These are phyloP conservation scores for Hypena proboscidalis DNA, from an alignment of 2,888 invertebrate species.

Conservation along the genomic window DNA sequence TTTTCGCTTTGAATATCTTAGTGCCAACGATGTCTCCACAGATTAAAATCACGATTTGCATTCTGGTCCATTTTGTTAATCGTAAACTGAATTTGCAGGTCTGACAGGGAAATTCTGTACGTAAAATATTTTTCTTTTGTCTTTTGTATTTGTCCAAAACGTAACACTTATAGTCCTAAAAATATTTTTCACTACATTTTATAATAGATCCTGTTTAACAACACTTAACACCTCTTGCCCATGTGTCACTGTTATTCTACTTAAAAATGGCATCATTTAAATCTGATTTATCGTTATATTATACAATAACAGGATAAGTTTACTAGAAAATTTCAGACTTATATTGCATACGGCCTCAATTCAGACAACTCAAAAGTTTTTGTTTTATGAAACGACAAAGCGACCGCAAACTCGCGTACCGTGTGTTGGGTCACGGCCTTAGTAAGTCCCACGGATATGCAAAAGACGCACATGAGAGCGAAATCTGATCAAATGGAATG, in stretches of 20 bases:
- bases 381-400: slow-evolving; percentile 38
- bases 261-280: too few species aligned
- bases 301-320: too few species aligned
- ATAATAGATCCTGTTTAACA: too few species aligned
- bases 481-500: slow-evolving; percentile 54
- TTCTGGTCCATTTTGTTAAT: slow-evolving; percentile 27
- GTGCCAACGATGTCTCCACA: slow-evolving; percentile 24
- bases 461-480: slow-evolving; percentile 45
- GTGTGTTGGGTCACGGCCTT: slow-evolving; percentile 59
- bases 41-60: slow-evolving; percentile 37
- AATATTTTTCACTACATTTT: too few species aligned
- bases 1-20: slow-evolving; percentile 37
- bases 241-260: too few species aligned
- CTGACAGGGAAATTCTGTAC: too few species aligned
- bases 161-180: too few species aligned
- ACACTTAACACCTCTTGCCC: too few species aligned
- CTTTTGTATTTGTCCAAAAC: too few species aligned
- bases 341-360: slow-evolving; percentile 31
- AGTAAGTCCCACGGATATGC: slow-evolving; percentile 62
- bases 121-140: too few species aligned
- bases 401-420: slow-evolving; percentile 41
- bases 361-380: slow-evolving; percentile 25
- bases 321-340: slow-evolving; percentile 26
- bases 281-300: too few species aligned
- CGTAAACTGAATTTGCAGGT: slow-evolving; percentile 9